phyloP scores from a whole-genome alignment of 2,888 invertebrate genomes.

The Tanypteryx hageni region DNA sequence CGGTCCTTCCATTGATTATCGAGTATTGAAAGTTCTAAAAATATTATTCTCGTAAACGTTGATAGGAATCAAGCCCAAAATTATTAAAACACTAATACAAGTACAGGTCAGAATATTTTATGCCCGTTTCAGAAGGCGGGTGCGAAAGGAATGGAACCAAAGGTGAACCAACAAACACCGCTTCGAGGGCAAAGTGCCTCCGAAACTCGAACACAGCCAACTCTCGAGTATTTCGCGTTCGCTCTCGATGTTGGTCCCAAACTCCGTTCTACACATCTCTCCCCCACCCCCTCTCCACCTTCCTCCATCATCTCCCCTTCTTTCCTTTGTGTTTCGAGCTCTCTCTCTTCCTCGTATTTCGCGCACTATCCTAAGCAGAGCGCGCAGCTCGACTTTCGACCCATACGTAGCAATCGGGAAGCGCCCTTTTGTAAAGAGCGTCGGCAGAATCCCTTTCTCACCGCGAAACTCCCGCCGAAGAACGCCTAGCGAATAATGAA shows the following conservation, averaged over 20 bases:
- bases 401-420: not conserved
- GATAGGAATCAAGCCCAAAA: too few relatives aligned
- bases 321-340: not conserved
- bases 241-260: not conserved
- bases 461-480: not conserved
- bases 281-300: not conserved
- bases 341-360: not conserved
- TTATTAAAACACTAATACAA: too few relatives aligned
- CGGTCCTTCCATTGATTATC: too few relatives aligned
- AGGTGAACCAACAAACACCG: too few relatives aligned
- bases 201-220: too few relatives aligned
- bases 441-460: not conserved
- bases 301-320: not conserved
- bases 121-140: too few relatives aligned
- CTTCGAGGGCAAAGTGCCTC: too few relatives aligned
- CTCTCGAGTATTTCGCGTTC: not conserved
- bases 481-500: slow-evolving; percentile 51
- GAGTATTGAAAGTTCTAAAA: too few relatives aligned
- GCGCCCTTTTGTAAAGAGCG: not conserved
- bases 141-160: too few relatives aligned
- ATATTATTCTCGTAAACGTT: too few relatives aligned
- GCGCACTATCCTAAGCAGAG: too few relatives aligned
- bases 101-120: too few relatives aligned
- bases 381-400: not conserved
- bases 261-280: not conserved